Conservation (phyloP, 2,888 invertebrate genomes). For the Spilosoma lubricipeda region DNA sequence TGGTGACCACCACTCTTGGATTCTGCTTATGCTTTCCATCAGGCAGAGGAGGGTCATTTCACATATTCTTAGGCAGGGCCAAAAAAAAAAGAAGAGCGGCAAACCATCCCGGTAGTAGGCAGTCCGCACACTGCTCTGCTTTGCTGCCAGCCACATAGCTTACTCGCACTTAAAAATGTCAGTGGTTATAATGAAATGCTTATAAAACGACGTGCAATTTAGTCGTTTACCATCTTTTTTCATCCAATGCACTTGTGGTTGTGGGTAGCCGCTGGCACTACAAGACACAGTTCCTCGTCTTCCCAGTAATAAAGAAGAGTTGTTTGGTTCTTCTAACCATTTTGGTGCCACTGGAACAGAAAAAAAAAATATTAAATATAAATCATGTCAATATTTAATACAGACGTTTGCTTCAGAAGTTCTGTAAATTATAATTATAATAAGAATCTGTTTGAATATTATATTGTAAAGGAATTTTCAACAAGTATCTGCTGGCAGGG, state of each 20-base stretch:
- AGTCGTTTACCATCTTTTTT: conserved; percentile 88
- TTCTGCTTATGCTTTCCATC: too few relatives aligned
- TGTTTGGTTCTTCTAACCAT: conserved; percentile 91
- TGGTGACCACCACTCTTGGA: too few relatives aligned
- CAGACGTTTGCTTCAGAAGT: background rate
- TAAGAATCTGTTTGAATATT: background rate
- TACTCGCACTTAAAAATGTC: too few relatives aligned
- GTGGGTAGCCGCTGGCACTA: conserved; percentile 92
- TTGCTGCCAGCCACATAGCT: too few relatives aligned
- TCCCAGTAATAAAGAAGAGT: conserved; percentile 90
- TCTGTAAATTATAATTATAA: background rate
- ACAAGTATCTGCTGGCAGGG: background rate
- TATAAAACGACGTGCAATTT: too few relatives aligned
- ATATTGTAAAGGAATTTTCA: background rate
- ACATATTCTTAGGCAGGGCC: too few relatives aligned
- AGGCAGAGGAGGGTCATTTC: too few relatives aligned
- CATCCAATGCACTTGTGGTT: conserved; percentile 91
- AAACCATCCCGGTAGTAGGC: too few relatives aligned
- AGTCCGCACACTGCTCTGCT: too few relatives aligned
- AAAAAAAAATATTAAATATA: background rate
- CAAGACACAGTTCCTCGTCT: conserved; percentile 90
- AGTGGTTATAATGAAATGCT: too few relatives aligned
- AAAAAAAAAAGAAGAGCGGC: too few relatives aligned
- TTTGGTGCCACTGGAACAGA: conserved; percentile 90
- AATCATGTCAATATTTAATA: too few relatives aligned